Conservation (phyloP, 2,113 vertebrate species). For the Loxodonta africana region DNA sequence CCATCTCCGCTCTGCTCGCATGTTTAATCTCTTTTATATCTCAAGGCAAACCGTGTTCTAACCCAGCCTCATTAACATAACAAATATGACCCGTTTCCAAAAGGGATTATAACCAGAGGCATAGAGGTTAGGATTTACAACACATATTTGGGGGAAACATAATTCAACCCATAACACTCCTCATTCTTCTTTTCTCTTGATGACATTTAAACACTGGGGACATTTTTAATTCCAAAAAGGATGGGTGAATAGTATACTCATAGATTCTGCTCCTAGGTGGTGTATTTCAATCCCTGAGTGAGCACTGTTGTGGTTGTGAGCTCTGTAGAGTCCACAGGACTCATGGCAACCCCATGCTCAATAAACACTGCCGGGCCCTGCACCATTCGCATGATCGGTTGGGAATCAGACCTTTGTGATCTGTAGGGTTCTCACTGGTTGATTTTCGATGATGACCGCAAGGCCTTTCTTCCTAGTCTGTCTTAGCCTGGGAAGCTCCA, state of each 20-base stretch:
- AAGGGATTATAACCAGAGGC: too few relatives aligned
- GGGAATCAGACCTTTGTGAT: background rate
- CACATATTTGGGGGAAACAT: too few relatives aligned
- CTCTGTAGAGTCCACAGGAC: background rate
- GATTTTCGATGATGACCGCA: background rate
- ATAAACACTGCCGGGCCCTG: background rate
- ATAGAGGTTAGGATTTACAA: too few relatives aligned
- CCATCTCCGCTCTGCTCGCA: too few relatives aligned
- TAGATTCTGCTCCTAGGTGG: background rate
- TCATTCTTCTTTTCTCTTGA: fast-evolving
- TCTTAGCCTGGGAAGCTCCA: background rate
- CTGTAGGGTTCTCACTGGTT: background rate
- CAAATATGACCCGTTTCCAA: too few relatives aligned
- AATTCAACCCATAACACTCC: background rate
- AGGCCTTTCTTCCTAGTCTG: background rate
- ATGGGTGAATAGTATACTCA: fast-evolving
- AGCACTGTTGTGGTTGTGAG: background rate
- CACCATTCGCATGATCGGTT: background rate
- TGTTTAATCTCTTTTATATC: too few relatives aligned
- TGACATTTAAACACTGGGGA: background rate
- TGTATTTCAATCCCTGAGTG: background rate
- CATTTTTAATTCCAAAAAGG: background rate
- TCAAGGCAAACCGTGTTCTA: too few relatives aligned
- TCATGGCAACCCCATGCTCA: background rate
- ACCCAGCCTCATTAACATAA: too few relatives aligned